phyloP scores from a whole-genome alignment of 1,140 invertebrate species.

The Cryptotermes secundus region DNA sequence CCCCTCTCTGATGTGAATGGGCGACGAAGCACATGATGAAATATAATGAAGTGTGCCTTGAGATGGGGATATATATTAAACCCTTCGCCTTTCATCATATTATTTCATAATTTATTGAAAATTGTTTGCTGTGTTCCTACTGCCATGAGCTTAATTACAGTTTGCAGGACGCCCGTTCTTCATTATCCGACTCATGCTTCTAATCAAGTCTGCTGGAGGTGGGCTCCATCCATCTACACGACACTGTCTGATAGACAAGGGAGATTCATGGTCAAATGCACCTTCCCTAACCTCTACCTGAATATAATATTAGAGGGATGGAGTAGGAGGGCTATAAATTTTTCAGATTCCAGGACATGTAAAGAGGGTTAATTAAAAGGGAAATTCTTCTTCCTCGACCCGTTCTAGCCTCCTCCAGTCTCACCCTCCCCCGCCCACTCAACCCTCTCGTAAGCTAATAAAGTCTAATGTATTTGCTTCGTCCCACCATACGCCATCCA shows the following conservation, averaged over 20 bases:
- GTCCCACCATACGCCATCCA: neutral
- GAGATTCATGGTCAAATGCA: conserved; percentile 10
- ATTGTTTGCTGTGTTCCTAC: conserved; percentile 5
- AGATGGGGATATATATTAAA: neutral
- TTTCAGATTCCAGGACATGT: conserved; percentile 30
- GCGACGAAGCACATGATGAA: neutral
- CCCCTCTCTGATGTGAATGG: neutral
- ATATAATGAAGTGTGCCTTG: conserved; percentile 6
- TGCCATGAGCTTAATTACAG: conserved; percentile 15
- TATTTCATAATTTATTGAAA: conserved; percentile 21
- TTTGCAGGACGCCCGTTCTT: neutral
- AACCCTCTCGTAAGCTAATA: conserved; percentile 25
- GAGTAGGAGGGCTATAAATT: conserved; percentile 23
- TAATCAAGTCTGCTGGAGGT: neutral
- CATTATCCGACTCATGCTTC: neutral
- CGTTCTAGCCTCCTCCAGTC: neutral
- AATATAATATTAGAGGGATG: neutral
- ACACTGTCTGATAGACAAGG: neutral
- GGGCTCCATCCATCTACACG: neutral
- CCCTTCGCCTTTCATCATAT: conserved; percentile 18
- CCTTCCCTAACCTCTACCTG: neutral
- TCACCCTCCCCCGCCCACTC: neutral
- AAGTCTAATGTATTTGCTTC: conserved; percentile 30
- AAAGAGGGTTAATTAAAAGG: conserved; percentile 33
- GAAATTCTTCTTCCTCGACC: conserved; percentile 21